phyloP scores from a whole-genome alignment of 2,888 invertebrate species.

The Byasa hedistus region DNA sequence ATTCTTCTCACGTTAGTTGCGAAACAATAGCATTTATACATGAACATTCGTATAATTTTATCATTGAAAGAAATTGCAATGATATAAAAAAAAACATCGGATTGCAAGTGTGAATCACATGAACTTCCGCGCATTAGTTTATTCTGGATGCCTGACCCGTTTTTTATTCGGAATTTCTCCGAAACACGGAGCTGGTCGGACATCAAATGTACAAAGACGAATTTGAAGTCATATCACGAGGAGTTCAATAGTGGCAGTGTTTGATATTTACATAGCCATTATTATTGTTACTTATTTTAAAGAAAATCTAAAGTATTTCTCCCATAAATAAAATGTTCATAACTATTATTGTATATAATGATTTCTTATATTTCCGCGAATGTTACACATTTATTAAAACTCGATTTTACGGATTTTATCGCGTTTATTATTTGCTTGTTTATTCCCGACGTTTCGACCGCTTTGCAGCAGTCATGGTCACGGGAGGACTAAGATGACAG shows the following conservation, averaged over 20 bases:
- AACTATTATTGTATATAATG: no score
- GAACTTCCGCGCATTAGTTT: conserved; percentile 53
- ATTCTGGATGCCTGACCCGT: conserved; percentile 54
- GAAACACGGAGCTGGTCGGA: conserved; percentile 43
- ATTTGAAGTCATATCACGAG: conserved; percentile 23
- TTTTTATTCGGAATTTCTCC: conserved; percentile 51
- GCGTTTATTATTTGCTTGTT: no score
- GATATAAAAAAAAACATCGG: conserved; percentile 43
- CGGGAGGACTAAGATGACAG: no score
- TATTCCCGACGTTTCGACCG: no score
- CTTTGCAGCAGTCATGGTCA: no score
- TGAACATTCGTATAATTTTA: conserved; percentile 25
- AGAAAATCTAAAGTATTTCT: no score
- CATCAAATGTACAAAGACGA: conserved; percentile 39
- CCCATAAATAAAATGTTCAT: no score
- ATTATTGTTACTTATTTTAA: no score
- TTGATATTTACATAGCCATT: not conserved
- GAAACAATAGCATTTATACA: not conserved
- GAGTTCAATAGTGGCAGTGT: conserved; percentile 13
- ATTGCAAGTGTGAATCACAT: conserved; percentile 57
- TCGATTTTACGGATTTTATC: no score
- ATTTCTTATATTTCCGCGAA: no score
- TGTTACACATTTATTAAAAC: no score
- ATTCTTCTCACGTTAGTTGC: not conserved
- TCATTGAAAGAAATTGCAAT: conserved; percentile 29